phyloP scores from a whole-genome alignment of 2,113 vertebrate species.

The Rhabdornis inornatus region DNA sequence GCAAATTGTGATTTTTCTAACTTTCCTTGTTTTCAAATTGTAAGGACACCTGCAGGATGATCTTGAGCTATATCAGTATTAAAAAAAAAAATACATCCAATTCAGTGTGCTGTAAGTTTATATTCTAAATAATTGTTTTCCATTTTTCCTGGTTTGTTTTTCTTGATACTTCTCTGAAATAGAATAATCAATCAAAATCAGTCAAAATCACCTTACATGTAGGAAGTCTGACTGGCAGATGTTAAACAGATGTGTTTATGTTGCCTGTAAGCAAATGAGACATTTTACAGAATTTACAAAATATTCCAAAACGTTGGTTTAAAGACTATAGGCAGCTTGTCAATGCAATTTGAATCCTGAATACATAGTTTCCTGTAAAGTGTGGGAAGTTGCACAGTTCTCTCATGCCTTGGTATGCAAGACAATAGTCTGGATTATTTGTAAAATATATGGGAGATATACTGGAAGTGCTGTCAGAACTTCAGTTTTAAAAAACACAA shows the following conservation, averaged over 20 bases:
- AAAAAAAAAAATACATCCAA: background rate
- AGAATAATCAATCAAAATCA: background rate
- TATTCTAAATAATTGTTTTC: background rate
- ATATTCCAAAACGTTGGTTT: background rate
- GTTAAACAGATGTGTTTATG: background rate
- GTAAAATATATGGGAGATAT: background rate
- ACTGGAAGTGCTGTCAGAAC: background rate
- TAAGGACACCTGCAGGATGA: background rate
- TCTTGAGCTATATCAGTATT: background rate
- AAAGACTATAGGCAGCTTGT: background rate
- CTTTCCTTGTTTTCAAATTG: background rate
- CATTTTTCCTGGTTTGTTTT: background rate
- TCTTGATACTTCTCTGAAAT: background rate
- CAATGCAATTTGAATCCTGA: background rate
- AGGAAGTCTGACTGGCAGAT: background rate
- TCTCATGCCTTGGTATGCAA: background rate
- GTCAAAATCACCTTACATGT: background rate
- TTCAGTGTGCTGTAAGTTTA: background rate
- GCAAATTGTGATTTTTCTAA: background rate
- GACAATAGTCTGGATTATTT: background rate
- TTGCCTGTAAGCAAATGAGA: background rate
- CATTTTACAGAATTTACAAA: background rate
- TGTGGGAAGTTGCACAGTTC: background rate
- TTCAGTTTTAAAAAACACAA: background rate
- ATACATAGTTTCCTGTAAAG: background rate